Conservation (phyloP, 2,113 vertebrate species). For the Aplodontia rufa region DNA sequence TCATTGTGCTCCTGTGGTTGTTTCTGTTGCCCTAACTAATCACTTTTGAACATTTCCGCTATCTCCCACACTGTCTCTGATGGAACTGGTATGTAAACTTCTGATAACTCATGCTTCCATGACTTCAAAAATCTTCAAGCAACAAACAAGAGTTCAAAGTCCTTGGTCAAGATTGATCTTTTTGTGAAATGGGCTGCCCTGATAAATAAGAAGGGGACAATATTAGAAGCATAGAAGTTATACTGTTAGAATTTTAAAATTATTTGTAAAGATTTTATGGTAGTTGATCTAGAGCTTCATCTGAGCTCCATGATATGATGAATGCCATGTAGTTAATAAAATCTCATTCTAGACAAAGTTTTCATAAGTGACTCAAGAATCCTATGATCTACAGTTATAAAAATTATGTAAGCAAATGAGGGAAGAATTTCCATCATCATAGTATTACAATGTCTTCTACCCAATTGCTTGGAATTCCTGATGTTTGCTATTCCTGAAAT, state of each 20-base stretch:
- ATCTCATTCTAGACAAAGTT: background rate
- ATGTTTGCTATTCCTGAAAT: background rate
- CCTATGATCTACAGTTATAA: background rate
- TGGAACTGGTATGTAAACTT: background rate
- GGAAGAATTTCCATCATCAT: background rate
- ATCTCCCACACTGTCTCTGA: background rate
- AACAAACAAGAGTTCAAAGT: slow-evolving; percentile 9
- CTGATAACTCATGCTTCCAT: background rate
- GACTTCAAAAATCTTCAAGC: background rate
- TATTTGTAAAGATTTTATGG: background rate
- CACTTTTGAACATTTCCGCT: background rate
- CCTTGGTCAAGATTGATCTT: background rate
- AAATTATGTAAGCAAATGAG: background rate
- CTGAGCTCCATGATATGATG: background rate
- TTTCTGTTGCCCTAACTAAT: background rate
- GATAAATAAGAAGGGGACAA: background rate
- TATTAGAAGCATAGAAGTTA: background rate
- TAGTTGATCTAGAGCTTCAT: background rate
- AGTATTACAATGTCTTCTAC: background rate
- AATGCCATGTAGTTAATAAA: background rate
- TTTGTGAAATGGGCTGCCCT: background rate
- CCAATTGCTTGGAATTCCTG: background rate
- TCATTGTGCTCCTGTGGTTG: background rate
- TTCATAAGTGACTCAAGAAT: background rate
- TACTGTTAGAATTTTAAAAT: background rate